These are phyloP conservation scores for Catotricha subobsoleta DNA, from an alignment of 2,888 invertebrate species.

Conservation along the genomic window DNA sequence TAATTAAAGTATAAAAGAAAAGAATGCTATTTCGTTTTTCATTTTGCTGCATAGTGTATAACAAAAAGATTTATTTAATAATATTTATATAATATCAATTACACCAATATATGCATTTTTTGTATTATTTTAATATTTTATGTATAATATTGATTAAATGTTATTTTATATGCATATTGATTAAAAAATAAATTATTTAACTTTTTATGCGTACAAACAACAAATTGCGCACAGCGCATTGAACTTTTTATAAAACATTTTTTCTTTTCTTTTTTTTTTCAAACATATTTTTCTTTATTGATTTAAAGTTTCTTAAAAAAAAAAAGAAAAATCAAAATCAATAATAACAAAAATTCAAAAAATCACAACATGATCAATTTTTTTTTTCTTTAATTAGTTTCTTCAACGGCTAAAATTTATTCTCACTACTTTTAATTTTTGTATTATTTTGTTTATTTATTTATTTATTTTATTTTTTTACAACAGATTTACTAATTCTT, in stretches of 20 bases:
- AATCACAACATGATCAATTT: background rate
- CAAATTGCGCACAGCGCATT: background rate
- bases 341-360: background rate
- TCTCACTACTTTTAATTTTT: too few species aligned
- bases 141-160: conserved; percentile 3
- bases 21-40: background rate
- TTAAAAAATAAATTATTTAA: background rate
- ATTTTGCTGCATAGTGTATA: conserved; percentile 4
- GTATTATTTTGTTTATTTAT: too few species aligned
- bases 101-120: conserved; percentile 4
- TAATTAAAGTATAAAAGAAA: too few species aligned
- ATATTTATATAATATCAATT: conserved; percentile 2
- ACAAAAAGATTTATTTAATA: conserved; percentile 3
- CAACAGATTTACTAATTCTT: too few species aligned
- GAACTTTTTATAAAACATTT: background rate
- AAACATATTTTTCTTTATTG: too few species aligned
- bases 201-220: background rate
- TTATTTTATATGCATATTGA: conserved; percentile 3
- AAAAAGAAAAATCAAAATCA: too few species aligned
- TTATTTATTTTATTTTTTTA: too few species aligned
- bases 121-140: conserved; percentile 1
- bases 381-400: background rate
- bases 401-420: too few species aligned
- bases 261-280: too few species aligned
- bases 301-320: too few species aligned